Evolutionary conservation across 2,888 invertebrate genomes (phyloP), one percentile per base, ranked within the genome.

Genomic region (Hypercompe scribonia): DNA sequence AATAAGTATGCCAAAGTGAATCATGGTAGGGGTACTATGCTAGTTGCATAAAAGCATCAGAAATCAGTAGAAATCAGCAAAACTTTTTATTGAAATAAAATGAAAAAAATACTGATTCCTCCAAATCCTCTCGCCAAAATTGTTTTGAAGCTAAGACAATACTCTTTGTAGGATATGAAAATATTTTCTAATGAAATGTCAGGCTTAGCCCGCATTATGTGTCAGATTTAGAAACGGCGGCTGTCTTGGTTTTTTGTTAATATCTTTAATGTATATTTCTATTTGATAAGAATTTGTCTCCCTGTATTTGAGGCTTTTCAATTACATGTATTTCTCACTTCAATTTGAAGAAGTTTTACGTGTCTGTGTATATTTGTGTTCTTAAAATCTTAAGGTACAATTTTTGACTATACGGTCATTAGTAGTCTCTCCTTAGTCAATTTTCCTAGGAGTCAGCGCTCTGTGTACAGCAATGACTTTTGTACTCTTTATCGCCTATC

Each of bases 191-290:
- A 33, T 72, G 21, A 68, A 54, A 68, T 34, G 54, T 54, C 31
- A 61, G 46, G 24, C 4, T 15, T 2, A n/a, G 69, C 24, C 24
- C 65, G 8, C 69, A 34, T 73, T 34, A 28, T 13, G 31, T 36
- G 70, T 66, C 73, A 42, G 65, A 58, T 73, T 70, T 70, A 21
- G 34, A 34, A 42, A 24, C 61, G 31, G n/a, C 42, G 21, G 13
- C 11, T 34, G 28, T 54, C 64, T 28, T 13, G 24, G 34, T 66
- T 66, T 46, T 39, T 18, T 24, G 34, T 10, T 3, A 39, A 61
- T 63, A 61, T 24, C 21, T 33, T 65, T 36, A 24, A 36, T 65
- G 64, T 61, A 31, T 61, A 61, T 31, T 31, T 61, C 61, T 61
- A 15, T 61, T 61, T 31, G 31, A 61, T 31, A 7, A 18, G 18